phyloP scores from a whole-genome alignment of 2,797 vertebrate genomes.

The Lophius americanus region DNA sequence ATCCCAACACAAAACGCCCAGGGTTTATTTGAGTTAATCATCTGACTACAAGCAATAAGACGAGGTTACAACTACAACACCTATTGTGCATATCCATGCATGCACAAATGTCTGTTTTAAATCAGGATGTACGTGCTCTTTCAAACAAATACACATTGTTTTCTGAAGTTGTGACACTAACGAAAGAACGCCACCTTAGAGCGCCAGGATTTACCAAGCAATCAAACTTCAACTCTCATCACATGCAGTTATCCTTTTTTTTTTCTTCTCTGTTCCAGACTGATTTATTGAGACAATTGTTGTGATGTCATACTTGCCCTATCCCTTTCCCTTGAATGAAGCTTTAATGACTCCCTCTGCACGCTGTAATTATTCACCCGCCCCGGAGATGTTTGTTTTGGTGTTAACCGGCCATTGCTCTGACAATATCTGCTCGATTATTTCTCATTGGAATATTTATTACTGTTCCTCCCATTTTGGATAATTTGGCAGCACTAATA shows the following conservation, averaged over 20 bases:
- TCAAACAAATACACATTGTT: constrained; percentile 24
- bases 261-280: constrained; percentile 22
- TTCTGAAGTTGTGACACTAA: constrained; percentile 26
- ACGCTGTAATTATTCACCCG: constrained; percentile 71
- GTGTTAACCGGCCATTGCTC: constrained; percentile 74
- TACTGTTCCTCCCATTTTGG: constrained; percentile 88
- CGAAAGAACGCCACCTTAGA: constrained; percentile 18
- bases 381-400: constrained; percentile 77
- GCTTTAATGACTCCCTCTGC: constrained; percentile 68
- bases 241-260: constrained; percentile 17
- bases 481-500: constrained; percentile 89
- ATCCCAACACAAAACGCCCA: constrained; percentile 64
- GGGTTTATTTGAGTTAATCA: constrained; percentile 75
- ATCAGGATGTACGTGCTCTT: constrained; percentile 13
- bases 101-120: constrained; percentile 44
- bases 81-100: constrained; percentile 56
- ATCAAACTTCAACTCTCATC: constrained; percentile 36
- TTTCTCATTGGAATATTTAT: constrained; percentile 86
- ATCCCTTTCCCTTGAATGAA: constrained; percentile 54
- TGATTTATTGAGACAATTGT: constrained; percentile 65
- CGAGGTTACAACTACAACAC: constrained; percentile 55
- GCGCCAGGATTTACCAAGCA: constrained; percentile 20
- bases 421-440: constrained; percentile 63
- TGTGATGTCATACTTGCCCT: constrained; percentile 42
- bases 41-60: constrained; percentile 62